Percentiles rank a stretch among this genome's conserved stretches.
These are phyloP conservation scores for Eurois occulta DNA, from an alignment of 2,888 invertebrate species.

Conservation along the genomic window DNA sequence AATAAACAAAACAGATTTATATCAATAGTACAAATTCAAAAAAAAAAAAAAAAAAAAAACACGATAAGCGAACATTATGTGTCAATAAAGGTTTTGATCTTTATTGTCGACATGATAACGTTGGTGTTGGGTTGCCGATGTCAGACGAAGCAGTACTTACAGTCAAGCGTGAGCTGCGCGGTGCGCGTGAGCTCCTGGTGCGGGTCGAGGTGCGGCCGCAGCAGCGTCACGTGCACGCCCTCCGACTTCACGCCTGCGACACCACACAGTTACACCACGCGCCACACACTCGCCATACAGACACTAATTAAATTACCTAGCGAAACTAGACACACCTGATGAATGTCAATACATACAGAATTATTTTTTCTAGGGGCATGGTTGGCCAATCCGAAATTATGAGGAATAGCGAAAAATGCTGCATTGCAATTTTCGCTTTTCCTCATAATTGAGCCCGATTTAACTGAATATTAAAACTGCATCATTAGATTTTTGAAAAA, in stretches of 20 bases:
- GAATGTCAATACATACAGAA: background rate
- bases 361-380: too few relatives aligned
- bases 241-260: constrained; percentile 65
- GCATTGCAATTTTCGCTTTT: too few relatives aligned
- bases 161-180: constrained; percentile 92
- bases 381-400: too few relatives aligned
- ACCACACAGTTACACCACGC: background rate
- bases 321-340: background rate
- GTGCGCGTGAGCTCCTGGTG: constrained; percentile 71
- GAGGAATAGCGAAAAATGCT: too few relatives aligned
- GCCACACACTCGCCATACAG: background rate
- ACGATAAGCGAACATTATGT: background rate
- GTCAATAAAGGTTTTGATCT: background rate
- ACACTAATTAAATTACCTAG: background rate
- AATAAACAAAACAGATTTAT: too few relatives aligned
- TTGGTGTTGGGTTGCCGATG: too few relatives aligned
- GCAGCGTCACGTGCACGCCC: constrained; percentile 73
- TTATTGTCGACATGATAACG: background rate
- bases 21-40: background rate
- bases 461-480: too few relatives aligned
- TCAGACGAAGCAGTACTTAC: constrained; percentile 84
- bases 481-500: too few relatives aligned
- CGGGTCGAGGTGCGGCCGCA: constrained; percentile 74
- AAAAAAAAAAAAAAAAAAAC: background rate
- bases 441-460: too few relatives aligned